phyloP scores from a whole-genome alignment of 2,113 vertebrate genomes.

The Bubalus kerabau region DNA sequence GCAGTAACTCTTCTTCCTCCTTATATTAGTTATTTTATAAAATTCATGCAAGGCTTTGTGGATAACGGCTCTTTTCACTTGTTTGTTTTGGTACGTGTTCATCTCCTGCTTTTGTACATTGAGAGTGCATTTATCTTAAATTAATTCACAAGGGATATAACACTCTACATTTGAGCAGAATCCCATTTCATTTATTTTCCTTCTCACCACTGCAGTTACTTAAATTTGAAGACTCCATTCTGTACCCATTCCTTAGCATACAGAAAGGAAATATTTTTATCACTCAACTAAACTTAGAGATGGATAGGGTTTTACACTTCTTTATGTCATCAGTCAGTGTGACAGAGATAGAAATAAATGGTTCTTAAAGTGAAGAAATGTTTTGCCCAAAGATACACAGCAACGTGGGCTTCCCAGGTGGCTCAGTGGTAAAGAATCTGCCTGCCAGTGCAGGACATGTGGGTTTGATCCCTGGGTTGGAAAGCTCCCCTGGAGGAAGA shows the following conservation, averaged over 20 bases:
- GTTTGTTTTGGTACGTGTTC: not conserved
- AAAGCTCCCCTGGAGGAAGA: not conserved
- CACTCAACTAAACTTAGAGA: not conserved
- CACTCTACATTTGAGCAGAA: not conserved
- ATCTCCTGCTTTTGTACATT: not conserved
- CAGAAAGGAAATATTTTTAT: not conserved
- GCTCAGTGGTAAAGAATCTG: not conserved
- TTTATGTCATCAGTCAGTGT: not conserved
- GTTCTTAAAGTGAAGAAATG: not conserved
- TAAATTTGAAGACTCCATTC: not conserved
- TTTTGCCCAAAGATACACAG: not conserved
- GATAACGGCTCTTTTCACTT: not conserved
- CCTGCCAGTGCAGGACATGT: not conserved
- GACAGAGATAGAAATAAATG: not conserved
- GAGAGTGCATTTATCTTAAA: not conserved
- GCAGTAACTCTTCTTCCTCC: not conserved
- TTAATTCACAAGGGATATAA: not conserved
- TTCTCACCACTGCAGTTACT: not conserved
- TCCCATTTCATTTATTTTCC: not conserved
- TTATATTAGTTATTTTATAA: not conserved
- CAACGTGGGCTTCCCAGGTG: not conserved
- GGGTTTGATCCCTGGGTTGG: not conserved
- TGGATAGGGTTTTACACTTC: not conserved
- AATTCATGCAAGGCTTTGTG: not conserved
- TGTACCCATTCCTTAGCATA: not conserved